Evolutionary conservation across 1,140 invertebrate species (phyloP), one percentile per base, ranked within the genome.

Genomic region (Bicyclus anynana): DNA sequence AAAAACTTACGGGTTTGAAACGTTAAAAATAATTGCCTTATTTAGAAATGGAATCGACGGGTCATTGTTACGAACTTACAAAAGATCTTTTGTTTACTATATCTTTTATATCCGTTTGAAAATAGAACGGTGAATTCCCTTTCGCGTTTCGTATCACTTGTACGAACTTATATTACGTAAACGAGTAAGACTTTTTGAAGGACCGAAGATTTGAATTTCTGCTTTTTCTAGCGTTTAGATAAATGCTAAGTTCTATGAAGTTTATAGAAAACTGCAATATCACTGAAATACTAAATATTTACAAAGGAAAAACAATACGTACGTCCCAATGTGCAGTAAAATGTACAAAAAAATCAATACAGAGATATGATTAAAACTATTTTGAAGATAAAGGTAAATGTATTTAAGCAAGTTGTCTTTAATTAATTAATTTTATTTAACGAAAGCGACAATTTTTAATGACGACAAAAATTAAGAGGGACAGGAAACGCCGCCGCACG

Each of bases 1-100:
- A 69, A 80, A 80, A 77, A 77, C 67, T 56, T 66, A 69, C 62
- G 48, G 59, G 63, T 61, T 35, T n/a, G n/a, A 33, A 71, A 49
- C 49, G 51, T 65, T 55, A 62, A 60, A 56, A 53, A 52, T 74
- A 78, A 78, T 77, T 73, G 68, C 67, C 61, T 65, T 65, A 72
- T 80, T 77, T 64, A 52, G 59, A 65, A 65, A 37, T 51, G 27
- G 47, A 38, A 61, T 61, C 53, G 37, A 38, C 38, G 12, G 21
- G 51, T 55, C 38, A 23, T 52, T 35, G 38, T 61, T 35, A 14
- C 29, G 21, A 37, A 21, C 4, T 33, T 20, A 40, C 42, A 48
- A 40, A 46, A 48, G 35, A 59, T 53, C 50, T 59, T 20, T 59
- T 59, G 27, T 59, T 59, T 37, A 47, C 18, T 20, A 13, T 47